Evolutionary conservation across 1,140 invertebrate genomes (phyloP).

Genomic region (Schmidtea mediterranea): DNA sequence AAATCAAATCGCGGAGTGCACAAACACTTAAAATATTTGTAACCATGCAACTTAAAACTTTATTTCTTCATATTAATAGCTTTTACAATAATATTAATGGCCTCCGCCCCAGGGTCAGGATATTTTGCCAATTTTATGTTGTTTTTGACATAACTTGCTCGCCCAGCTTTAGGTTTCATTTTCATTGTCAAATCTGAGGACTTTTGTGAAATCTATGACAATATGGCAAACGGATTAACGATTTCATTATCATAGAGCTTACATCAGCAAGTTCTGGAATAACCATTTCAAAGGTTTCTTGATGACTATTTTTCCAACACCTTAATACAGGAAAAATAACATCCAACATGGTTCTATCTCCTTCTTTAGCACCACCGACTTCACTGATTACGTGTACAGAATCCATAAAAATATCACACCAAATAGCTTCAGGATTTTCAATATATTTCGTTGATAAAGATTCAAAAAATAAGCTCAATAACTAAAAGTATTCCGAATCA

Average conservation of each 20-base stretch:
- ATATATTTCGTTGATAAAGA: too few relatives aligned
- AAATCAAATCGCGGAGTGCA: too few relatives aligned
- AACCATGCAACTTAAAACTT: too few relatives aligned
- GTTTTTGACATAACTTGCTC: constrained; percentile 27
- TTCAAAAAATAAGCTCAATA: too few relatives aligned
- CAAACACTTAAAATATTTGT: too few relatives aligned
- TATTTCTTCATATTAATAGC: too few relatives aligned
- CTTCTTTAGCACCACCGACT: constrained; percentile 42
- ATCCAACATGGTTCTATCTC: constrained; percentile 42
- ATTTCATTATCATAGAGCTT: too few relatives aligned
- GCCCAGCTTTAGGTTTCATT: constrained; percentile 32
- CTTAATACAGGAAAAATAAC: not conserved
- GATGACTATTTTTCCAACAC: not conserved
- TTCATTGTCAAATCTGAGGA: constrained; percentile 30
- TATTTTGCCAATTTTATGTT: constrained; percentile 11
- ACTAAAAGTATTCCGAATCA: too few relatives aligned
- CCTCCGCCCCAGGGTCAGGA: constrained; percentile 41
- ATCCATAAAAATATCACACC: not conserved
- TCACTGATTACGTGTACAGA: constrained; percentile 17
- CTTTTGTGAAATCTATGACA: constrained; percentile 25
- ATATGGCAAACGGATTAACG: too few relatives aligned
- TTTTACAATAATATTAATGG: constrained; percentile 34
- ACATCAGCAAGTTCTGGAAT: constrained; percentile 28
- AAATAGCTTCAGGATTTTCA: too few relatives aligned
- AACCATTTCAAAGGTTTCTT: not conserved